Evolutionary conservation across 2,888 invertebrate genomes (phyloP), one percentile per base, ranked within the genome.

Genomic region (Drosophila vallismaia): DNA sequence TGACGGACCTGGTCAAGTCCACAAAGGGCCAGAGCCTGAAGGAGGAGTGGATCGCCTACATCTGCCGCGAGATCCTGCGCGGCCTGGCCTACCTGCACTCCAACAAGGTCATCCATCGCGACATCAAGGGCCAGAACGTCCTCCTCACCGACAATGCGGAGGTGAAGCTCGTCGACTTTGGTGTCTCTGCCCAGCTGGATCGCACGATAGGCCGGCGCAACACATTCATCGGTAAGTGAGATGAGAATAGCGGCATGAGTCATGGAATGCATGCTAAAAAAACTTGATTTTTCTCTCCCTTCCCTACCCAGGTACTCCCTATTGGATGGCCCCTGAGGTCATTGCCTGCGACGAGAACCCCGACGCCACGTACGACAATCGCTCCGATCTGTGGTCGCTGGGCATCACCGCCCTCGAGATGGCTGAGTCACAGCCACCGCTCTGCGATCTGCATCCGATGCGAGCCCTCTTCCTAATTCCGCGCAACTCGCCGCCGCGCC

Each of bases 31-130:
- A 98, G 92, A 97, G 97, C 77, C 93, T 99, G 84, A 99, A 99
- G 92, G 99, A 99, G 93, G 99, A 99, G 93, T 99, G 99, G 99
- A 99, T 99, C 91, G 99, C 99, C 62, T 99, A 99, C 92, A 98
- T 99, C 86, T 99, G 98, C 91, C 94, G 99, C 92, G 97, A 99
- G 94, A 97, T 97, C 80, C 93, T 98, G 75, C 94, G 99, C 90
- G 99, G 99, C 81, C 94, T 99, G 71, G 97, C 97, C 91, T 99
- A 99, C 93, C 94, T 99, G 91, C 99, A 99, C 93, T 96, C 97
- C 89, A 99, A 98, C 93, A 99, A 99, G 94, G 99, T 99, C 79
- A 99, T 99, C 90, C 99, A 99, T 93, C 94, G 99, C 91, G 99
- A 99, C 93, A 99, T 99, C 91, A 99, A 99, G 92, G 98, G 98